Evolutionary conservation across 2,888 invertebrate genomes (phyloP).

Genomic region (Hermaeophaga mercurialis): DNA sequence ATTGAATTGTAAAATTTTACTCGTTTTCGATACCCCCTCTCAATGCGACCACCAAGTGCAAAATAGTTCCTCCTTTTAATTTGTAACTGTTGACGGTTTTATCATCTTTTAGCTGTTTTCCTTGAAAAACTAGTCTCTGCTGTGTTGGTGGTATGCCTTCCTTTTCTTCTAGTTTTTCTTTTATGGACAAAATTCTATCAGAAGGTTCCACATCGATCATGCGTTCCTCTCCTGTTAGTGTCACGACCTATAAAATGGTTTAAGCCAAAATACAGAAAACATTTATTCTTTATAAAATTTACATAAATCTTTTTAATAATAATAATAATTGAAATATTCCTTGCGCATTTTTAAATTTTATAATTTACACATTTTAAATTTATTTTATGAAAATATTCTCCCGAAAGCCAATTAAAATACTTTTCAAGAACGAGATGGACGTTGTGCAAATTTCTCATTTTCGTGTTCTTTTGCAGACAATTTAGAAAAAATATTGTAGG

Average conservation of each 20-base stretch:
- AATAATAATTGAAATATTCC: too few species aligned
- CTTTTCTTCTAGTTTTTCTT: constrained; percentile 54
- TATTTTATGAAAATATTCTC: too few species aligned
- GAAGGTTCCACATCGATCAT: constrained; percentile 52
- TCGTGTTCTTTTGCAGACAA: too few species aligned
- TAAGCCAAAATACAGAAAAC: too few species aligned
- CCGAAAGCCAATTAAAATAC: too few species aligned
- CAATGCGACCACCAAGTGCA: constrained; percentile 55
- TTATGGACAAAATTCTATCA: constrained; percentile 51
- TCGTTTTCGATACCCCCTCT: constrained; percentile 48
- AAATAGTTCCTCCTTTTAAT: constrained; percentile 50
- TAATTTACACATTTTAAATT: too few species aligned
- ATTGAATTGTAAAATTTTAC: constrained; percentile 1
- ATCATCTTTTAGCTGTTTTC: constrained; percentile 54
- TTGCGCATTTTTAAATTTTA: too few species aligned
- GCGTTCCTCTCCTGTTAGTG: constrained; percentile 53
- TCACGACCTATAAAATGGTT: constrained; percentile 42
- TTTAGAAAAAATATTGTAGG: too few species aligned
- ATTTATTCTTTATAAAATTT: too few species aligned
- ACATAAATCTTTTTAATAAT: too few species aligned
- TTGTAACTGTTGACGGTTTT: constrained; percentile 53
- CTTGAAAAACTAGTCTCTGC: constrained; percentile 52
- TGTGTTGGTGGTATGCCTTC: constrained; percentile 55
- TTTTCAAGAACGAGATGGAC: too few species aligned
- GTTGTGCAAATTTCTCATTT: too few species aligned